A percentile compares a stretch with the other conserved stretches of the same genome.
phyloP scores from a whole-genome alignment of 2,113 vertebrate species.

The Caracal caracal region DNA sequence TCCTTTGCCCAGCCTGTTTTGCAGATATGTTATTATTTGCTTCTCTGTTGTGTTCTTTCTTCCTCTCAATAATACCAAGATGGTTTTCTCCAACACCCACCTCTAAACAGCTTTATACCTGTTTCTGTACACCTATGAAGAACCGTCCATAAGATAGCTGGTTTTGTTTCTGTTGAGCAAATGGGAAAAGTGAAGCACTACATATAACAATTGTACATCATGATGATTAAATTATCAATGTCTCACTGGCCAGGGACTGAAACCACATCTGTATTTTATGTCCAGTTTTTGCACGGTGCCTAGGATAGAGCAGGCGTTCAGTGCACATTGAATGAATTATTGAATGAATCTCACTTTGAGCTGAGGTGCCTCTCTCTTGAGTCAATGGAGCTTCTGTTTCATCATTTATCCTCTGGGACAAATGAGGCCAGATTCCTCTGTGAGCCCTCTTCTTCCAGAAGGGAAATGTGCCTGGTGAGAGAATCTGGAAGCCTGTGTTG shows the following conservation, averaged over 20 bases:
- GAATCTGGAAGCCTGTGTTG: constrained; percentile 19
- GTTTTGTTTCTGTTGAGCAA: not conserved
- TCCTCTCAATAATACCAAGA: not conserved
- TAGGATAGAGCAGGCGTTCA: not conserved
- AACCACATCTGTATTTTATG: not conserved
- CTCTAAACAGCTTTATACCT: not conserved
- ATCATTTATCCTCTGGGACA: constrained; percentile 31
- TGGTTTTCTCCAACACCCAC: not conserved
- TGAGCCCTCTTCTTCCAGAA: constrained; percentile 26
- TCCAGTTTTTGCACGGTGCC: not conserved
- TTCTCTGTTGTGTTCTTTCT: not conserved
- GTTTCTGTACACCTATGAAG: not conserved
- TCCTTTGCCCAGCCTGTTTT: not conserved
- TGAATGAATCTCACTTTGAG: constrained; percentile 43
- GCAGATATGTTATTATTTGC: not conserved
- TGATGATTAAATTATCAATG: not conserved
- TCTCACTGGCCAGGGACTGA: not conserved
- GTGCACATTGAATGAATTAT: not conserved
- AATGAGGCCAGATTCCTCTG: constrained; percentile 51
- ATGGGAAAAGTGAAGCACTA: not conserved
- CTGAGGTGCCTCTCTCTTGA: constrained; percentile 17
- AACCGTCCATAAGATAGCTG: not conserved
- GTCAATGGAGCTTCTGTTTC: constrained; percentile 57
- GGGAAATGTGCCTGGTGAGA: constrained; percentile 31
- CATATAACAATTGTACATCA: not conserved